phyloP scores from a whole-genome alignment of 2,797 vertebrate species.

The Acipenser ruthenus region DNA sequence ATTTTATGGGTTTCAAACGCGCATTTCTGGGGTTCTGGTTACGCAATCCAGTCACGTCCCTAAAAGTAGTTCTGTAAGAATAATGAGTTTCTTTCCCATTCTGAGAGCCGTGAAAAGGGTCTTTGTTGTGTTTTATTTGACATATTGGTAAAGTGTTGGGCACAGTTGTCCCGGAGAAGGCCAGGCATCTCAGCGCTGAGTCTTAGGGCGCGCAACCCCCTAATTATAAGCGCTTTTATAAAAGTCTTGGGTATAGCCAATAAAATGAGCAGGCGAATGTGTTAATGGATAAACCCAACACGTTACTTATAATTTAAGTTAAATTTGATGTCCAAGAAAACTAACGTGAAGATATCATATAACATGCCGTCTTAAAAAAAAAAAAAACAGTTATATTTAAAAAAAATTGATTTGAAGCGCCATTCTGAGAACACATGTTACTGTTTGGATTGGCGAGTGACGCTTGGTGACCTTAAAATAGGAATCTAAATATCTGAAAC shows the following conservation, averaged over 20 bases:
- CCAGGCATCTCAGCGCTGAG: constrained; percentile 39
- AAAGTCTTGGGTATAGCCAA: no score
- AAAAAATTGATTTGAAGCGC: no score
- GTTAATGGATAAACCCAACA: no score
- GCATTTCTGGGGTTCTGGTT: constrained; percentile 46
- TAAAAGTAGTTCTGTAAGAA: constrained; percentile 38
- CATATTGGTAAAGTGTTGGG: constrained; percentile 38
- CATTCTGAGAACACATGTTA: no score
- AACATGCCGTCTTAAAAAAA: no score
- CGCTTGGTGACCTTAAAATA: constrained; percentile 16
- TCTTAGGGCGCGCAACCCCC: constrained; percentile 32
- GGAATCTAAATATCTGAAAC: constrained; percentile 59
- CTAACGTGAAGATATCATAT: no score
- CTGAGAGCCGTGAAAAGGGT: constrained; percentile 38
- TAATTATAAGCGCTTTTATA: constrained; percentile 29
- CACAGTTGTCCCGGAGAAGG: constrained; percentile 59
- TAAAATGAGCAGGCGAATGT: no score
- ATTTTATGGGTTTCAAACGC: constrained; percentile 33
- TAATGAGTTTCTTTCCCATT: constrained; percentile 43
- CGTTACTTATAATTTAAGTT: no score
- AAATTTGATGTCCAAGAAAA: no score
- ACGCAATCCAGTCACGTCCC: constrained; percentile 50
- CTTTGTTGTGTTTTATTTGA: constrained; percentile 44
- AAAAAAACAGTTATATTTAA: no score
- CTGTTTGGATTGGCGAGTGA: no score